Conservation (phyloP, 2,113 vertebrate genomes). For the Buteo buteo region DNA sequence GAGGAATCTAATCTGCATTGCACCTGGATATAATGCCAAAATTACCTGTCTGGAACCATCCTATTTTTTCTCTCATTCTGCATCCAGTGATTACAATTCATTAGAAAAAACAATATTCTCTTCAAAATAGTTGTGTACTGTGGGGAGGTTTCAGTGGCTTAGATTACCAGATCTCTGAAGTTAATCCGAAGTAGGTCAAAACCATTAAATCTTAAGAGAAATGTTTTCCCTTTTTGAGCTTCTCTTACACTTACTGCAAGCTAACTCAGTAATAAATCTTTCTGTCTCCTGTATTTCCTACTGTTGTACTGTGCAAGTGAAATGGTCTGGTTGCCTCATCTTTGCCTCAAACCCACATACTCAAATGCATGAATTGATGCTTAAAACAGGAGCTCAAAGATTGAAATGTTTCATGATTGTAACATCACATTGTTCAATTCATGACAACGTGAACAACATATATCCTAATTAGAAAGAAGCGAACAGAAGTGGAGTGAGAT, state of each 20-base stretch:
- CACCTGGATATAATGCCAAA: not conserved
- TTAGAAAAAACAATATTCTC: not conserved
- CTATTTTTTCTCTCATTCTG: not conserved
- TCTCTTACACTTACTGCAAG: not conserved
- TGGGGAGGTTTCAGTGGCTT: not conserved
- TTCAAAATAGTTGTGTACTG: not conserved
- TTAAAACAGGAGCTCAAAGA: not conserved
- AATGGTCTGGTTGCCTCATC: not conserved
- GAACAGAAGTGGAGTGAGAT: not conserved
- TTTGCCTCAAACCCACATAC: not conserved
- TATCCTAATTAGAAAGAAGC: not conserved
- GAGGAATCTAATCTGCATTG: not conserved
- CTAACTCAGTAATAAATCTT: not conserved
- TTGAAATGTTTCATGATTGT: not conserved
- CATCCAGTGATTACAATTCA: not conserved
- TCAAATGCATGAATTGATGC: not conserved
- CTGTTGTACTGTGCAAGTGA: not conserved
- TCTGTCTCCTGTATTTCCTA: not conserved
- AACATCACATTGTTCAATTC: rapidly evolving
- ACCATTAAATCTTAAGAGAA: not conserved
- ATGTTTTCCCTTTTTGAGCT: not conserved
- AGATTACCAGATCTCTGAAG: not conserved
- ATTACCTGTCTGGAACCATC: not conserved
- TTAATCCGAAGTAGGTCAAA: not conserved
- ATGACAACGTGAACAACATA: rapidly evolving